Evolutionary conservation across 2,888 invertebrate species (phyloP), one percentile per base, ranked within the genome.

Genomic region (Andrena fulva): DNA sequence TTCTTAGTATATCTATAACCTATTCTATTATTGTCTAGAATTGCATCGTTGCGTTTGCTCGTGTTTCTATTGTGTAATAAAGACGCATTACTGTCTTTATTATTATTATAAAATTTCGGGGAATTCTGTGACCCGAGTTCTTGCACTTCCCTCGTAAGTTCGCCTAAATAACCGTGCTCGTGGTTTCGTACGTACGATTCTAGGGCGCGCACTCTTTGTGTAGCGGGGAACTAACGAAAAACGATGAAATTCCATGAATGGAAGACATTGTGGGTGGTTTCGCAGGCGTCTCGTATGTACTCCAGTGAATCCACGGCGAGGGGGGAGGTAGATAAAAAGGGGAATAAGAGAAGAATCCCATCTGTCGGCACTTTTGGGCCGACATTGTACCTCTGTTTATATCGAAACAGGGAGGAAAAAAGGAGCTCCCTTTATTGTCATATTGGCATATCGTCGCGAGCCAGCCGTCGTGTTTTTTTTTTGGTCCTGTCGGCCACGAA

Each of bases 291-390:
- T 66, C 74, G 50, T 80, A 66, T 62, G 80, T 71, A 64, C 67
- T 75, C 33, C 16, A 42, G 69, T 29, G 70, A 31, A 75, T 66
- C 31, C 69, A 42, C 33, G 48, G 59, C 12, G 42, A 73, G 67
- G 67, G 67, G 52, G 27, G 52, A 52, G 69, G 59, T 52, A 56
- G 72, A 79, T 77, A 76, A 80, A 77, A 78, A 71, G 77, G 54
- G 56, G 60, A 52, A 74, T 63, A 73, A 81, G 71, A 62, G 79
- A 71, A 69, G 88, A 81, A 83, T 88, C 89, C 90, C 89, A 89
- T 89, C 89, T 89, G 89, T 89, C 88, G 87, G 82, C 87, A 89
- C 86, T 88, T 88, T 85, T 80, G 77, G 80, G 69, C 70, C 78
- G 85, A 85, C 88, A 86, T 88, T 89, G 85, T 86, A 75, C 76